Conservation (phyloP, 2,797 vertebrate species). For the Acanthurus tractus region DNA sequence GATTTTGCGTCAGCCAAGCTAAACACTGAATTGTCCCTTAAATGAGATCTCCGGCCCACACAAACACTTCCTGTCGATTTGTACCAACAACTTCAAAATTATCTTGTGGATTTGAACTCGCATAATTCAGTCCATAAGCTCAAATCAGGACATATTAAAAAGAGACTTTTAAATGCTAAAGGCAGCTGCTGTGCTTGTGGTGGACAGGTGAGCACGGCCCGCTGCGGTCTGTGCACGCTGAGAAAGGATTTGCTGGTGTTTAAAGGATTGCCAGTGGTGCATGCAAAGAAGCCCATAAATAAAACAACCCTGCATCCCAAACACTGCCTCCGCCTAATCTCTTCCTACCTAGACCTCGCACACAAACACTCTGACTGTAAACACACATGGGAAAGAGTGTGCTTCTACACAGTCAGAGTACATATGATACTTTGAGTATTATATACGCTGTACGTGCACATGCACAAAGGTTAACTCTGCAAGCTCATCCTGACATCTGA, state of each 20-base stretch:
- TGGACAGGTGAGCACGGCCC: neutral
- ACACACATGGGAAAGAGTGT: neutral
- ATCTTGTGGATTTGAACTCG: neutral
- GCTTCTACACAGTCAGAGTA: neutral
- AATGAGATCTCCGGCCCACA: constrained; percentile 44
- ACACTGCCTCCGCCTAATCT: constrained; percentile 47
- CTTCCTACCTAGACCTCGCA: constrained; percentile 14
- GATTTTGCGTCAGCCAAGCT: constrained; percentile 58
- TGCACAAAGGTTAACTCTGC: neutral
- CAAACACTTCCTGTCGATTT: constrained; percentile 46
- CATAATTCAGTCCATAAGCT: neutral
- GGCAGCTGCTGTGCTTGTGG: neutral
- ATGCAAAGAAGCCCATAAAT: constrained; percentile 63
- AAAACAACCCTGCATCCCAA: constrained; percentile 51
- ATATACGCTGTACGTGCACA: neutral
- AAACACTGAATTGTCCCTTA: constrained; percentile 56
- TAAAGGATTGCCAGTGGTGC: constrained; percentile 66
- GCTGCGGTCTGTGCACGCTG: neutral
- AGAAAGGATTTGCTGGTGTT: constrained; percentile 53
- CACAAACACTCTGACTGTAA: neutral
- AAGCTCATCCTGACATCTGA: neutral
- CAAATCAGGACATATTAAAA: neutral
- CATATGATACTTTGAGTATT: constrained; percentile 13
- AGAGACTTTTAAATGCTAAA: too few species aligned
- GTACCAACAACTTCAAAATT: neutral